A percentile compares a stretch with the other conserved stretches of the same genome.
phyloP scores from a whole-genome alignment of 2,797 vertebrate genomes.

The Huso huso region DNA sequence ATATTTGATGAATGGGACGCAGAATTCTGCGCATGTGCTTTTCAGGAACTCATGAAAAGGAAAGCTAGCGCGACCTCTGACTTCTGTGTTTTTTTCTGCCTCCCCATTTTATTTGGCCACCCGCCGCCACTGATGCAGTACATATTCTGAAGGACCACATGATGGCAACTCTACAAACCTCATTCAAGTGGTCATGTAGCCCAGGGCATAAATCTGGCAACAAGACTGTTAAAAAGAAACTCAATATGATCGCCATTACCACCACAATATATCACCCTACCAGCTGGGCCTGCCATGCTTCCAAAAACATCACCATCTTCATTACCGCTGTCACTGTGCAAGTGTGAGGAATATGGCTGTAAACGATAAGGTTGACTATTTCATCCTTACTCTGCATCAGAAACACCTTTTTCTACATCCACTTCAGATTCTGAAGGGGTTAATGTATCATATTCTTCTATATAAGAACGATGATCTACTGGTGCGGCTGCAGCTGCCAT shows the following conservation, averaged over 20 bases:
- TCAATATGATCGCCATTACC: not conserved
- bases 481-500: not conserved
- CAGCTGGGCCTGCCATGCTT: not conserved
- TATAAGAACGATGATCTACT: not conserved
- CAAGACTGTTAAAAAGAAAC: not conserved
- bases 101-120: no score
- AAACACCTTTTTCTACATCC: not conserved
- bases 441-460: constrained; percentile 1
- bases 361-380: constrained; percentile 5
- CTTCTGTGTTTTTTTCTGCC: no score
- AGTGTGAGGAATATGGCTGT: constrained; percentile 7
- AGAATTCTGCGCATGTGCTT: no score
- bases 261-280: not conserved
- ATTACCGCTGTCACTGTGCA: not conserved
- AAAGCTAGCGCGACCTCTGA: no score
- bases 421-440: constrained; percentile 3
- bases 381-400: not conserved
- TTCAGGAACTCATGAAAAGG: no score
- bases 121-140: no score
- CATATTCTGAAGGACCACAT: no score
- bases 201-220: no score
- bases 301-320: not conserved
- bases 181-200: no score
- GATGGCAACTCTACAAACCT: no score
- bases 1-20: no score